A percentile compares a stretch with the other conserved stretches of the same genome.
phyloP scores from a whole-genome alignment of 2,888 invertebrate genomes.

The Alviniconcha strummeri region DNA sequence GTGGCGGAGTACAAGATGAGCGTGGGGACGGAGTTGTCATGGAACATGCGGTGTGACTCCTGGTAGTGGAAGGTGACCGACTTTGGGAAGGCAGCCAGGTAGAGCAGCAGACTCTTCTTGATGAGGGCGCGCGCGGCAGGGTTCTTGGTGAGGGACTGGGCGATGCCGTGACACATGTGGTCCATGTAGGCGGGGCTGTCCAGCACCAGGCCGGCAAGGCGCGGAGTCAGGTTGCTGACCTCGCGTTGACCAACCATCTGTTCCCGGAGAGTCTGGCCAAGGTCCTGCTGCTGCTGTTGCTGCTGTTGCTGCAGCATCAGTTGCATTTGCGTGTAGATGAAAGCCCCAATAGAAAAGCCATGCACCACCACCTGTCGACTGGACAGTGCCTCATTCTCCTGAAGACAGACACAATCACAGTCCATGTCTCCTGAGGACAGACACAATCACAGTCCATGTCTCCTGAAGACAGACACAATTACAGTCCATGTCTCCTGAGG shows the following conservation, averaged over 20 bases:
- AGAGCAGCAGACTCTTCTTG: background rate
- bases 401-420: background rate
- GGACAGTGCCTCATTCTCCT: slow-evolving; percentile 20
- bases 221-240: background rate
- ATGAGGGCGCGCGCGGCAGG: slow-evolving; percentile 6
- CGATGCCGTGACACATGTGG: slow-evolving; percentile 29
- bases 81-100: slow-evolving; percentile 27
- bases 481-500: background rate
- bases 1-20: slow-evolving; percentile 30
- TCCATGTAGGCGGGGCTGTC: slow-evolving; percentile 35
- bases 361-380: slow-evolving; percentile 17
- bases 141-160: slow-evolving; percentile 19
- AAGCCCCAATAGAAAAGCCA: slow-evolving; percentile 33
- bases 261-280: background rate
- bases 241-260: background rate
- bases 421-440: slow-evolving; percentile 3
- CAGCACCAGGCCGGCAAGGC: slow-evolving; percentile 16
- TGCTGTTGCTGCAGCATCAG: slow-evolving; percentile 7
- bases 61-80: slow-evolving; percentile 30
- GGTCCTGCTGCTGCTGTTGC: background rate
- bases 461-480: slow-evolving; percentile 6
- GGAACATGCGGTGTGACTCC: slow-evolving; percentile 25
- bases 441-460: background rate
- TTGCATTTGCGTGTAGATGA: slow-evolving; percentile 32
- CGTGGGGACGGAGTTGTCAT: slow-evolving; percentile 25